Percentiles rank a stretch among this genome's conserved stretches.
phyloP scores from a whole-genome alignment of 2,797 vertebrate species.

The Pelodytes ibericus region DNA sequence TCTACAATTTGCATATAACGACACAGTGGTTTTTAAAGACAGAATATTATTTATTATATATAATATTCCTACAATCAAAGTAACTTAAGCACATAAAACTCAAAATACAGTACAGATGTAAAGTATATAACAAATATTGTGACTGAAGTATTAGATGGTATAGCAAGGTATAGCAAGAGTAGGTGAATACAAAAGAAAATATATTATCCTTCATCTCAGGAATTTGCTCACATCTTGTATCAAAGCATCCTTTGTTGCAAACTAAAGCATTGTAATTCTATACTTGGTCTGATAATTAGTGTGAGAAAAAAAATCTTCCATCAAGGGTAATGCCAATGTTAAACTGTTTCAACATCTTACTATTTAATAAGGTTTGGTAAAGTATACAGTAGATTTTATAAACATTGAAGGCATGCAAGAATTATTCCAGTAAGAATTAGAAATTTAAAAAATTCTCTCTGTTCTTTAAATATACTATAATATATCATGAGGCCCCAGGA shows the following conservation, averaged over 20 bases:
- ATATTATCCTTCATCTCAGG: conserved; percentile 33
- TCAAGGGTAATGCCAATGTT: conserved; percentile 40
- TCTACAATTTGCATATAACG: too few relatives aligned
- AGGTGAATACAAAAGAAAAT: conserved; percentile 23
- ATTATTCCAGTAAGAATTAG: not conserved
- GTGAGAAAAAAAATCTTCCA: conserved; percentile 18
- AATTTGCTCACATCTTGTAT: conserved; percentile 32
- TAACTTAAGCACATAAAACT: too few relatives aligned
- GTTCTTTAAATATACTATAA: too few relatives aligned
- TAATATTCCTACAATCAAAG: too few relatives aligned
- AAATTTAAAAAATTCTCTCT: too few relatives aligned
- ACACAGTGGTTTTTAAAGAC: too few relatives aligned
- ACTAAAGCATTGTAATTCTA: conserved; percentile 31
- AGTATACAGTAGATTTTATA: not conserved
- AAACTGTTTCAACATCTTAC: conserved; percentile 10
- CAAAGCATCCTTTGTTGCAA: conserved; percentile 41
- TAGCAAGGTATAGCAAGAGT: not conserved
- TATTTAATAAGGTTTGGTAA: conserved; percentile 12
- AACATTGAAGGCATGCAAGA: not conserved
- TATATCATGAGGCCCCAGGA: too few relatives aligned
- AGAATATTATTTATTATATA: too few relatives aligned
- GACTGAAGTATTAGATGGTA: not conserved
- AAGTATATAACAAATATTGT: conserved; percentile 3
- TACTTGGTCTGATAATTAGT: conserved; percentile 30
- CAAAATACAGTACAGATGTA: not conserved